Percentiles rank a stretch among this genome's conserved stretches.
phyloP scores from a whole-genome alignment of 2,113 vertebrate species.

The Catharus bicknelli region DNA sequence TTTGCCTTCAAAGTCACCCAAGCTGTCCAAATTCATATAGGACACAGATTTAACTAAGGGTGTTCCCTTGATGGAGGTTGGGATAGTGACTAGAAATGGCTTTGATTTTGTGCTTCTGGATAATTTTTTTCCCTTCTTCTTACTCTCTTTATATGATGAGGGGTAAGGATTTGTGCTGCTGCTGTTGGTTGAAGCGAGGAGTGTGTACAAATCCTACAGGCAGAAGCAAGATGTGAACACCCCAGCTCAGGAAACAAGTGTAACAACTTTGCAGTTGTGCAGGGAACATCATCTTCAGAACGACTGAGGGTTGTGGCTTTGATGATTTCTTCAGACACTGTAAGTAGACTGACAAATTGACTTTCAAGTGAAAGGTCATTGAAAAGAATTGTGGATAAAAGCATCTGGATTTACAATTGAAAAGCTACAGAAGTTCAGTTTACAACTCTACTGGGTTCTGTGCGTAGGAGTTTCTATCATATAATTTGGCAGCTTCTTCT shows the following conservation, averaged over 20 bases:
- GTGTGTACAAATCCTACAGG: not conserved
- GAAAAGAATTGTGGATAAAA: slow-evolving; percentile 58
- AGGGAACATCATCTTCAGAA: slow-evolving; percentile 32
- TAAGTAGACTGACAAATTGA: slow-evolving; percentile 78
- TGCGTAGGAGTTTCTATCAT: slow-evolving; percentile 60
- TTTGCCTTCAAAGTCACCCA: not conserved
- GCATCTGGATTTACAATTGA: slow-evolving; percentile 79
- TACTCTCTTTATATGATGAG: not conserved
- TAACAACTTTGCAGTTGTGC: not conserved
- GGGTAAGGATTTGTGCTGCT: not conserved
- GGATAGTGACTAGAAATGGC: accelerated
- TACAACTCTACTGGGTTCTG: slow-evolving; percentile 57
- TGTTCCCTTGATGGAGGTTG: accelerated
- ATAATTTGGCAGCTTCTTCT: slow-evolving; percentile 63
- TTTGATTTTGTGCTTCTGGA: not conserved
- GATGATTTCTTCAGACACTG: slow-evolving; percentile 75
- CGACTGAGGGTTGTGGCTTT: slow-evolving; percentile 61
- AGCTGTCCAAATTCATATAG: not conserved
- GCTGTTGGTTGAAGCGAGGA: not conserved
- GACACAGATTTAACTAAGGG: not conserved
- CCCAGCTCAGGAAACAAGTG: not conserved
- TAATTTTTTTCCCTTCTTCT: not conserved
- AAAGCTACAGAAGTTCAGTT: slow-evolving; percentile 58
- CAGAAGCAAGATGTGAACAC: not conserved
- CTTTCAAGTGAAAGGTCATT: slow-evolving; percentile 77